Evolutionary conservation across 2,888 invertebrate species (phyloP).

Genomic region (Maniola hyperantus): DNA sequence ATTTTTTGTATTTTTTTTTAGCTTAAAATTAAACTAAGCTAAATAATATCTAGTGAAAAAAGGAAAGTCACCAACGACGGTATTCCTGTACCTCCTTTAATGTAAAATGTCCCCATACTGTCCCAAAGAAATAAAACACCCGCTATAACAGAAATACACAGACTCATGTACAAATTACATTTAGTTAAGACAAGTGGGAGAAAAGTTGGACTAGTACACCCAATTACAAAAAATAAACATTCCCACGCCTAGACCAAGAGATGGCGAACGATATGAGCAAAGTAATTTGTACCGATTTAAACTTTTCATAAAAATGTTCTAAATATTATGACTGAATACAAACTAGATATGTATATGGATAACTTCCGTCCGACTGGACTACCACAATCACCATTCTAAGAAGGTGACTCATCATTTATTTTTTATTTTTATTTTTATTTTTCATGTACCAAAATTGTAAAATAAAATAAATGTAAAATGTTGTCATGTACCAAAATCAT

Average conservation of each 20-base stretch:
- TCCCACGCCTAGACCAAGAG: slow-evolving; percentile 46
- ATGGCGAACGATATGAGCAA: background rate
- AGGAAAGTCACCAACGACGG: background rate
- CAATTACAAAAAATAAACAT: slow-evolving; percentile 77
- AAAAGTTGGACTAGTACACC: slow-evolving; percentile 76
- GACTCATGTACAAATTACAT: slow-evolving; percentile 70
- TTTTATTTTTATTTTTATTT: too few relatives aligned
- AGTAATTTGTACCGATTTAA: background rate
- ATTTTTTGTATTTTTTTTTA: too few relatives aligned
- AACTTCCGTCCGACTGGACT: too few relatives aligned
- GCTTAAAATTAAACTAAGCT: background rate
- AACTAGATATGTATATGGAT: too few relatives aligned
- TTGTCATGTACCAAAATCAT: background rate
- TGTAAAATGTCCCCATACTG: background rate
- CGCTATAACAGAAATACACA: slow-evolving; percentile 71
- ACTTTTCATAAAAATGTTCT: background rate
- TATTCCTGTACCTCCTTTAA: background rate
- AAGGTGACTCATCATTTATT: too few relatives aligned
- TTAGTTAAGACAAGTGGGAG: slow-evolving; percentile 64
- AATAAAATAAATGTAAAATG: too few relatives aligned
- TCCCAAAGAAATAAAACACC: background rate
- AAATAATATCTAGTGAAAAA: background rate
- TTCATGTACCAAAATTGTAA: too few relatives aligned
- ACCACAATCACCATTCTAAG: too few relatives aligned
- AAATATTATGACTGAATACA: too few relatives aligned